phyloP scores from a whole-genome alignment of 2,797 vertebrate species.

The Leptodactylus fallax region DNA sequence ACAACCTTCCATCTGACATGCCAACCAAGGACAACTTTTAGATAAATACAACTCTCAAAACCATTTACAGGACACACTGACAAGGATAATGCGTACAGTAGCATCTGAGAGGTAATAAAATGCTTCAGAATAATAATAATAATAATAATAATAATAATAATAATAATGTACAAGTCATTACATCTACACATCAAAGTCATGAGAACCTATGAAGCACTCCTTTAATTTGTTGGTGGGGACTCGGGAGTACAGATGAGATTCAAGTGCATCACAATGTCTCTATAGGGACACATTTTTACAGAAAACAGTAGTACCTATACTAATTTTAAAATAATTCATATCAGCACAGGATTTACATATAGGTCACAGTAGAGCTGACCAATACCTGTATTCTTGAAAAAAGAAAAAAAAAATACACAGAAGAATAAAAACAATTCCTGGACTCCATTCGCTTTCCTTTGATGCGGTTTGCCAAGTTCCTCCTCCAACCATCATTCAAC shows the following conservation, averaged over 20 bases:
- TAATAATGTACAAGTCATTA: not conserved
- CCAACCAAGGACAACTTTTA: conserved; percentile 6
- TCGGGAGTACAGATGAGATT: not conserved
- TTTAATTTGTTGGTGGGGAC: not conserved
- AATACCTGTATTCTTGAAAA: too few relatives aligned
- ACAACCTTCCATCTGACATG: not conserved
- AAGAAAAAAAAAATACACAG: too few relatives aligned
- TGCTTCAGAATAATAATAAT: conserved; percentile 5
- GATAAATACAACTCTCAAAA: conserved; percentile 15
- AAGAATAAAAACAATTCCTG: too few relatives aligned
- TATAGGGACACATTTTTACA: not conserved
- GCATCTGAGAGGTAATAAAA: not conserved
- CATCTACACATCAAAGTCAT: not conserved
- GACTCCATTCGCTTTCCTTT: too few relatives aligned
- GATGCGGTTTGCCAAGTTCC: too few relatives aligned
- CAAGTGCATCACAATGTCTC: not conserved
- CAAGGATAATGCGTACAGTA: not conserved
- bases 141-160: not conserved
- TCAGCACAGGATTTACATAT: too few relatives aligned
- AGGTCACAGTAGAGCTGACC: too few relatives aligned
- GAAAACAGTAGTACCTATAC: not conserved
- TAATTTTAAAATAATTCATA: too few relatives aligned
- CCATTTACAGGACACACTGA: not conserved
- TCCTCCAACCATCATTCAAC: too few relatives aligned
- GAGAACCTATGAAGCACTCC: not conserved